These are phyloP conservation scores for Lithodes maja DNA, from an alignment of 2,888 invertebrate genomes.

Conservation along the genomic window DNA sequence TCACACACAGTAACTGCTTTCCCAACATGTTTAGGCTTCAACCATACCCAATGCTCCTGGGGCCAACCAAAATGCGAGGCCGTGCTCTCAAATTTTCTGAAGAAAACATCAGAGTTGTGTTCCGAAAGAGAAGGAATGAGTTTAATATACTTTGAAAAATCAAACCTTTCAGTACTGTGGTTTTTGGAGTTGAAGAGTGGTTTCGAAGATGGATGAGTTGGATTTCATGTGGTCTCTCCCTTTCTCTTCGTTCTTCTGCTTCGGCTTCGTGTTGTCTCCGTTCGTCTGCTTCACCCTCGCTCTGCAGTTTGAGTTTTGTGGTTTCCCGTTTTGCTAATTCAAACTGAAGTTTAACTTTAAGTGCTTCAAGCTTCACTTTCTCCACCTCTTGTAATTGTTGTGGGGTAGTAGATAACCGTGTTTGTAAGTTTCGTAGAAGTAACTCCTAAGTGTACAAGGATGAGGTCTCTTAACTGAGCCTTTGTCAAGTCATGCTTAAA, in stretches of 20 bases:
- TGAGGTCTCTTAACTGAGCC: too few relatives aligned
- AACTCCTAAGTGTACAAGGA: too few relatives aligned
- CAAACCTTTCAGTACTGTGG: background rate
- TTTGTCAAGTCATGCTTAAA: too few relatives aligned
- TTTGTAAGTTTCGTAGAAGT: too few relatives aligned
- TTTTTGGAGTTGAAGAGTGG: background rate
- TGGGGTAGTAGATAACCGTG: too few relatives aligned
- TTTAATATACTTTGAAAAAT: conserved; percentile 16
- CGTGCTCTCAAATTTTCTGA: conserved; percentile 24
- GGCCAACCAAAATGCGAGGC: conserved; percentile 24
- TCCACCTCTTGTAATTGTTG: too few relatives aligned
- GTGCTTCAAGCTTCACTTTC: background rate
- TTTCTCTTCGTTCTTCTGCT: background rate
- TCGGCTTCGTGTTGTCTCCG: background rate
- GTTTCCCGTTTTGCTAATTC: conserved; percentile 19
- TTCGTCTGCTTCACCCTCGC: background rate
- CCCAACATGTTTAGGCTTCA: conserved; percentile 15
- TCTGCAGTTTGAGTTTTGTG: background rate
- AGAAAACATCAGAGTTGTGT: conserved; percentile 16
- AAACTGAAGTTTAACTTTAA: conserved; percentile 6
- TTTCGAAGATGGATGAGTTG: conserved; percentile 14
- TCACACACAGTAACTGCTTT: conserved; percentile 21
- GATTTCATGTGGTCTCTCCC: background rate
- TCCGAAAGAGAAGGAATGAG: conserved; percentile 6
- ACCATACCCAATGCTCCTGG: conserved; percentile 30